Conservation (phyloP, 2,113 vertebrate genomes). For the Proteles cristata region DNA sequence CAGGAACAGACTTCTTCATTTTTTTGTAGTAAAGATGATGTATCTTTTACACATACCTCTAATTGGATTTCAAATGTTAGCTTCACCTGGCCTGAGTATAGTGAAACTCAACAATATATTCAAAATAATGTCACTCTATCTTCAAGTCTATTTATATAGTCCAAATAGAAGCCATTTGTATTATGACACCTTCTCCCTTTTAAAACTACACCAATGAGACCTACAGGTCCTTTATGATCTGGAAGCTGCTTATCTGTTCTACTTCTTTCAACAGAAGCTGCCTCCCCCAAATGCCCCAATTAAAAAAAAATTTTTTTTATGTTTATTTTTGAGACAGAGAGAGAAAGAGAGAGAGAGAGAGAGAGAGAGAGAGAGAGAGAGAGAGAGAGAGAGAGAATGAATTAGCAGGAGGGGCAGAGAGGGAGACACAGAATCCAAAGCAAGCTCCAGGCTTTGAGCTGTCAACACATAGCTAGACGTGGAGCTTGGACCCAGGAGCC, state of each 20-base stretch:
- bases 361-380: no score
- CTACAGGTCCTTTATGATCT: neutral
- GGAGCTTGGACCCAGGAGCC: no score
- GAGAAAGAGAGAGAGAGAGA: no score
- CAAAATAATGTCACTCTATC: neutral
- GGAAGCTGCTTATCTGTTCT: neutral
- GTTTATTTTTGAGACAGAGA: no score
- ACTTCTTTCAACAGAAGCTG: neutral
- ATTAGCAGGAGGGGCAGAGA: no score
- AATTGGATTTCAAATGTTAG: conserved; percentile 18
- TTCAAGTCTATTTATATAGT: neutral
- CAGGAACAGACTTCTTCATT: neutral
- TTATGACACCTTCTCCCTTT: neutral
- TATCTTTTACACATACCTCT: neutral
- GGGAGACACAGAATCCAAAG: no score
- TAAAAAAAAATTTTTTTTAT: no score
- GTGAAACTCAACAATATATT: neutral
- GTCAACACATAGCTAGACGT: no score
- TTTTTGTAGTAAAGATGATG: conserved; percentile 7
- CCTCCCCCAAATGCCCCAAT: neutral
- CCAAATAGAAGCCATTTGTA: neutral
- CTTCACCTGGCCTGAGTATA: neutral
- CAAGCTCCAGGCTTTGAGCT: no score
- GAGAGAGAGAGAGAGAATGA: no score
- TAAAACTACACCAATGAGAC: neutral